phyloP scores from a whole-genome alignment of 1,140 invertebrate genomes.

The Penaeus chinensis region DNA sequence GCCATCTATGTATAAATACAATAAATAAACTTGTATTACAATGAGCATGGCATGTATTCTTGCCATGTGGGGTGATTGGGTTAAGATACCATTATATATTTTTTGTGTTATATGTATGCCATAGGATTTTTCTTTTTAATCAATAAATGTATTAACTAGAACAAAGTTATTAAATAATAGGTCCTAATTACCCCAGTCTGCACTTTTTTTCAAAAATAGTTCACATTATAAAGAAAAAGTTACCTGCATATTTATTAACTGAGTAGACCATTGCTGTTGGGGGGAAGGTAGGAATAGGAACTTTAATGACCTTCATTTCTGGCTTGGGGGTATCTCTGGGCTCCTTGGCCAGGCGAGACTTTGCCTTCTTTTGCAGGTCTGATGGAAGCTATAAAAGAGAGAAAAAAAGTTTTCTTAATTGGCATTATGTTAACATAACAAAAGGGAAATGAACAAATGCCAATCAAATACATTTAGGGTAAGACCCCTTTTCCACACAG shows the following conservation, averaged over 20 bases:
- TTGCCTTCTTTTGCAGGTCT: slow-evolving; percentile 90
- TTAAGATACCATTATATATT: no score
- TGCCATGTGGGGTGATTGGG: no score
- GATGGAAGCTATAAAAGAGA: slow-evolving; percentile 80
- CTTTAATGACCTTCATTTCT: slow-evolving; percentile 79
- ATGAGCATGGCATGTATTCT: no score
- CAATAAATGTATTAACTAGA: background rate
- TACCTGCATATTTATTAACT: slow-evolving; percentile 72
- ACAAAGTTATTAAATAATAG: background rate
- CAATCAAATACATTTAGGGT: no score
- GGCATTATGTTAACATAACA: no score
- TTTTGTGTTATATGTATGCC: no score
- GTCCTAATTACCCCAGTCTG: background rate
- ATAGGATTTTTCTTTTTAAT: no score
- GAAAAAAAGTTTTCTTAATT: background rate
- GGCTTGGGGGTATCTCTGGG: slow-evolving; percentile 65
- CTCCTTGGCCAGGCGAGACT: slow-evolving; percentile 69
- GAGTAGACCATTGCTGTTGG: slow-evolving; percentile 91
- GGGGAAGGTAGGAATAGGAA: slow-evolving; percentile 86
- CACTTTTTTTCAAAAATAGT: background rate
- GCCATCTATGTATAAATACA: no score
- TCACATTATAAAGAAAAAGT: background rate
- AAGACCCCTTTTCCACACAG: no score
- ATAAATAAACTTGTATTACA: no score
- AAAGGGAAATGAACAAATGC: no score